Base-by-base conservation (phyloP, 2,888 invertebrate genomes). In the Achlya flavicornis region DNA sequence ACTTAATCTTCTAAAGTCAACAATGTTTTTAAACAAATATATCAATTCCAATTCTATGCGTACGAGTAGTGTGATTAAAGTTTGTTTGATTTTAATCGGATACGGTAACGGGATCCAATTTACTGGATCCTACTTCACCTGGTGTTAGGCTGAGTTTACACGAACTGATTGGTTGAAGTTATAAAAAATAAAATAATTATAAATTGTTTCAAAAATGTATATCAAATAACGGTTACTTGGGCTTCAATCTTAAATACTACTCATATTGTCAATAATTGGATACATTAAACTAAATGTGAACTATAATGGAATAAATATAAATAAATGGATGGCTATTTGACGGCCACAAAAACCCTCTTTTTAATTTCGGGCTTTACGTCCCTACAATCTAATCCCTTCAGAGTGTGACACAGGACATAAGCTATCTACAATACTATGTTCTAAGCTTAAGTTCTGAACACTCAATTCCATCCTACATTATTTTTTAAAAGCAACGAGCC, bases 1-100 rank as follows among this genome's bases (percentile, higher is more conserved):
- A 53, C 53, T 16, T 53, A 53, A 53, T 19, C n/a, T 16, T 7
- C 1, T 10, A 19, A n/a, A 16, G 35, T 38, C 33, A 35, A 59
- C 4, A 58, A n/a, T 59, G 16, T 35, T 35, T 59, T 38, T 59
- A 59, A 38, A 11, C 32, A 59, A 59, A 35, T 16, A 19, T 16
- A 59, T 59, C 38, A 38, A n/a, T 38, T 59, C 38, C 35, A 19
- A 11, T 12, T 35, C 38, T 33, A 16, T 16, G 16, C 16, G n/a
- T 38, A 38, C 35, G 11, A 16, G 38, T 59, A 59, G 16, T 38
- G 58, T 38, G 58, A 59, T 59, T 59, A 59, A 38, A 38, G 35
- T 38, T 59, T 59, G 58, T 59, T 59, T 59, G 58, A 59, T 38
- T 59, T 59, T 38, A 59, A 59, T 59, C 58, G n/a, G 38, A 53